phyloP scores from a whole-genome alignment of 2,797 vertebrate genomes.

The Synanceia verrucosa region DNA sequence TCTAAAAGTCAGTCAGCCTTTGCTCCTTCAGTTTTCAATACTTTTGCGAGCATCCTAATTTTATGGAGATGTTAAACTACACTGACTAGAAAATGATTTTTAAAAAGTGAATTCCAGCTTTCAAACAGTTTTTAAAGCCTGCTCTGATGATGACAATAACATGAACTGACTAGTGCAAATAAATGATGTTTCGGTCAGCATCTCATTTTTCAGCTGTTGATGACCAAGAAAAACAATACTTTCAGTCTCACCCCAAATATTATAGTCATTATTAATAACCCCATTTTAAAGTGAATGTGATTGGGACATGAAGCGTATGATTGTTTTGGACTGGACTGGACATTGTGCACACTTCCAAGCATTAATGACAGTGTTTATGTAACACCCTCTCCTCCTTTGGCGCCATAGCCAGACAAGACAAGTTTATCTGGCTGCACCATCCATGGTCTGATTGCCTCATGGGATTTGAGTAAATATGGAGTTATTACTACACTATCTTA shows the following conservation, averaged over 20 bases:
- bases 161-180: not conserved
- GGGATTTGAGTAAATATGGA: not conserved
- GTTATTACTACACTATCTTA: conserved; percentile 12
- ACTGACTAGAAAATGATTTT: not conserved
- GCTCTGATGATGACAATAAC: not conserved
- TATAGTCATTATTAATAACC: conserved; percentile 16
- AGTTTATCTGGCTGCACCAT: conserved; percentile 7
- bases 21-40: not conserved
- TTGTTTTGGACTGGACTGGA: conserved; percentile 15
- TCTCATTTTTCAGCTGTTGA: conserved; percentile 13
- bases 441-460: not conserved
- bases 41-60: not conserved
- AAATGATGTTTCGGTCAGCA: not conserved
- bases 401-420: not conserved
- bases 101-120: not conserved
- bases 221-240: not conserved
- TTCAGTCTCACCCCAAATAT: not conserved
- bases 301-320: conserved; percentile 6
- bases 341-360: conserved; percentile 10
- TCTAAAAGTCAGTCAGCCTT: conserved; percentile 1
- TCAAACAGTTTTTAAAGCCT: conserved; percentile 7
- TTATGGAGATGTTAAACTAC: not conserved
- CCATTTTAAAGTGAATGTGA: conserved; percentile 14
- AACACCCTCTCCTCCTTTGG: conserved; percentile 17
- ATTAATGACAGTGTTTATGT: conserved; percentile 29